phyloP scores from a whole-genome alignment of 2,797 vertebrate genomes.

The Pipistrellus pygmaeus region DNA sequence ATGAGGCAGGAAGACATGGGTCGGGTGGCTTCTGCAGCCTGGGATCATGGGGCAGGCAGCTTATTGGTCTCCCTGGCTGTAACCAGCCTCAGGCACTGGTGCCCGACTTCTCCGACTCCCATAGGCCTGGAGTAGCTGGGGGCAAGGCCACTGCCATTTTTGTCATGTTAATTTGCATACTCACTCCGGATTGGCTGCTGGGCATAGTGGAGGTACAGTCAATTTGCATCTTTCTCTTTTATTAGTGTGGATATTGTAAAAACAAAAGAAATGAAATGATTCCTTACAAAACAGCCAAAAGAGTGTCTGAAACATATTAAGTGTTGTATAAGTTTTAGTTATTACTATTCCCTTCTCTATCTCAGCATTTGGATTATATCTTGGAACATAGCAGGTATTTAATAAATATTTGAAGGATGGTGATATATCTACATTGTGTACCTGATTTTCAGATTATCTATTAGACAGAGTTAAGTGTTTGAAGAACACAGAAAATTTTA shows the following conservation, averaged over 20 bases:
- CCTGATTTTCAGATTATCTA: not conserved
- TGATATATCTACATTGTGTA: not conserved
- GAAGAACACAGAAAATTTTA: not conserved
- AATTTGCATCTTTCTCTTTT: too few relatives aligned
- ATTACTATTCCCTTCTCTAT: not conserved
- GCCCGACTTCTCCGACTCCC: too few relatives aligned
- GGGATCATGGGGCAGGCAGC: too few relatives aligned
- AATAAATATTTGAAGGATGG: not conserved
- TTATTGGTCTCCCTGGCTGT: too few relatives aligned
- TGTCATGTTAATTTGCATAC: too few relatives aligned
- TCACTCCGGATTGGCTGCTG: too few relatives aligned
- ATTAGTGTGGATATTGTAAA: not conserved
- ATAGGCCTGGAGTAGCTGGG: too few relatives aligned
- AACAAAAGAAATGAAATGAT: not conserved
- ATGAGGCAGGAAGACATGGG: too few relatives aligned
- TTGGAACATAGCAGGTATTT: not conserved
- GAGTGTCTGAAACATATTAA: not conserved
- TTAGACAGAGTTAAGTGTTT: conserved; percentile 9
- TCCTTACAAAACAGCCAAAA: not conserved
- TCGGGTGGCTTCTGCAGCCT: too few relatives aligned
- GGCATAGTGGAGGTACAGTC: too few relatives aligned
- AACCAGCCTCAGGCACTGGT: too few relatives aligned
- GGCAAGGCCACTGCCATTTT: too few relatives aligned
- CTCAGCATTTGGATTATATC: not conserved
- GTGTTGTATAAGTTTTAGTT: not conserved